Conservation (phyloP, 2,888 invertebrate species). For the Lutraria lutraria region DNA sequence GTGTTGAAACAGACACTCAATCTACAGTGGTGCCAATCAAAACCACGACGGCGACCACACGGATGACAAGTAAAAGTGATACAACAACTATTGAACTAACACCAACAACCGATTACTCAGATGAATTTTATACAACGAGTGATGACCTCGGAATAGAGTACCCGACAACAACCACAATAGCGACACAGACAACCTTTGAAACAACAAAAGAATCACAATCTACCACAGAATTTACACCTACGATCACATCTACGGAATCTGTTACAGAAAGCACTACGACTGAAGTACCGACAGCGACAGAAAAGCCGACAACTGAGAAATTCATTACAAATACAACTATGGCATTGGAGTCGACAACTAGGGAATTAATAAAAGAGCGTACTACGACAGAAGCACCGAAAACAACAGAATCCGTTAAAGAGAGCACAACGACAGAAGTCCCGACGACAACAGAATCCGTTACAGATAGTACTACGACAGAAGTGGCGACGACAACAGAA, state of each 20-base stretch:
- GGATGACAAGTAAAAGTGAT: background rate
- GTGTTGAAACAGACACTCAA: background rate
- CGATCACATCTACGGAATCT: background rate
- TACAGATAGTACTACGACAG: background rate
- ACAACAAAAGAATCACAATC: background rate
- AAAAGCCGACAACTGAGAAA: background rate
- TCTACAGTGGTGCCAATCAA: background rate
- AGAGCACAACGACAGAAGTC: background rate
- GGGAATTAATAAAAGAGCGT: background rate
- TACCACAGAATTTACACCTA: too few species aligned
- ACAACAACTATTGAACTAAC: background rate
- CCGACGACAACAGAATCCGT: background rate
- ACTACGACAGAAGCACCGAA: background rate
- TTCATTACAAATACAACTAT: too few species aligned
- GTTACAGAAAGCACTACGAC: background rate
- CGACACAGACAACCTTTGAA: background rate
- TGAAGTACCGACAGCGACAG: background rate
- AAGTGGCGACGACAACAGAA: background rate
- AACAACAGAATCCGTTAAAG: background rate
- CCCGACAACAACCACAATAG: background rate
- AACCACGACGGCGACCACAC: background rate
- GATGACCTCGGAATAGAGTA: too few species aligned
- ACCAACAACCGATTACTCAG: background rate
- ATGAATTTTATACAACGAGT: background rate
- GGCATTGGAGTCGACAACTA: too few species aligned